phyloP scores from a whole-genome alignment of 2,888 invertebrate species.

The Athetis lepigone region DNA sequence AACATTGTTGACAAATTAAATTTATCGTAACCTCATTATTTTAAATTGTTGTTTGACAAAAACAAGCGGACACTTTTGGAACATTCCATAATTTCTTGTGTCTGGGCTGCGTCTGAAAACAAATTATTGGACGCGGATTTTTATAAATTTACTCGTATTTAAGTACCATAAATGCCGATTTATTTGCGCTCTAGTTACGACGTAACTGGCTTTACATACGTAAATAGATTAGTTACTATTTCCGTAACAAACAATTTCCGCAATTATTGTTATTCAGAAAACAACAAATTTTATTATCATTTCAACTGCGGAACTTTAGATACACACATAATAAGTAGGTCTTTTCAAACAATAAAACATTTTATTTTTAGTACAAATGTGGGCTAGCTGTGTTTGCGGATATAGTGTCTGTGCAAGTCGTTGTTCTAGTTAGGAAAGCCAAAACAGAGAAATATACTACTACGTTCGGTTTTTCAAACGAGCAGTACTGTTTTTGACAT shows the following conservation, averaged over 20 bases:
- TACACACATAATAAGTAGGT: constrained; percentile 34
- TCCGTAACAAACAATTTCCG: constrained; percentile 26
- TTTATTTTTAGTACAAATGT: constrained; percentile 48
- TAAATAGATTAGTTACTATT: constrained; percentile 20
- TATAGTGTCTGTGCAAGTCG: constrained; percentile 55
- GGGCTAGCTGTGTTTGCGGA: constrained; percentile 54
- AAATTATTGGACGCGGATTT: background rate
- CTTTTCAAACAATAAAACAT: constrained; percentile 33
- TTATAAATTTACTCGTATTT: background rate
- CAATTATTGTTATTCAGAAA: constrained; percentile 11
- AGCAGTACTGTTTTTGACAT: constrained; percentile 9
- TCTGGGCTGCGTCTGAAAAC: constrained; percentile 12
- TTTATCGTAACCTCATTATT: constrained; percentile 46
- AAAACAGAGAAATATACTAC: constrained; percentile 19
- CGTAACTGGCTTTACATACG: constrained; percentile 4
- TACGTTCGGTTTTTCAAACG: constrained; percentile 12
- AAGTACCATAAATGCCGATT: background rate
- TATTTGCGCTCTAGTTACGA: constrained; percentile 3
- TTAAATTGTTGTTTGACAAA: constrained; percentile 11
- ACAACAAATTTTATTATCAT: constrained; percentile 27
- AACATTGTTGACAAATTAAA: constrained; percentile 33
- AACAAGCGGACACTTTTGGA: constrained; percentile 43
- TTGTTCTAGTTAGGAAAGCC: constrained; percentile 50
- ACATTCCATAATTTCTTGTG: constrained; percentile 28
- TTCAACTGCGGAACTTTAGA: constrained; percentile 11